These are phyloP conservation scores for Cherax quadricarinatus DNA, from an alignment of 1,140 invertebrate species.

Conservation along the genomic window DNA sequence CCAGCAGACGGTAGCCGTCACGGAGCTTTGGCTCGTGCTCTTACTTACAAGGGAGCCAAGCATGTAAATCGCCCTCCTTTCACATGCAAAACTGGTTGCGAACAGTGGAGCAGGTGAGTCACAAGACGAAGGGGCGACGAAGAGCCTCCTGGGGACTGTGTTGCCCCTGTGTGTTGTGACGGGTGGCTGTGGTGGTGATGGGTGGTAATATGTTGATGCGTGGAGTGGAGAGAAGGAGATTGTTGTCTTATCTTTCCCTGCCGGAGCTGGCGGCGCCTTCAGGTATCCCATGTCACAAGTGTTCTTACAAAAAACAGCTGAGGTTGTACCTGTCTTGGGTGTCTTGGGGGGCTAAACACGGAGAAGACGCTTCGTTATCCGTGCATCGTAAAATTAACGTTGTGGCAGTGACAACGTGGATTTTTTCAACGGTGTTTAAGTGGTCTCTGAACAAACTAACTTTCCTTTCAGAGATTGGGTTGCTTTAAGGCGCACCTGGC, in stretches of 20 bases:
- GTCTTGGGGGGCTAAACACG: too few relatives aligned
- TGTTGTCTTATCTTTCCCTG: neutral
- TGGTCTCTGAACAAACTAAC: too few relatives aligned
- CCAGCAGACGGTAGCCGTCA: neutral
- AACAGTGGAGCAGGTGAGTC: neutral
- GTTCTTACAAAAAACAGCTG: too few relatives aligned
- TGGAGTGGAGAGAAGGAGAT: too few relatives aligned
- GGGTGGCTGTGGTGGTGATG: neutral
- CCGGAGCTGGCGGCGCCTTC: neutral
- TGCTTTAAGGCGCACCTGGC: too few relatives aligned
- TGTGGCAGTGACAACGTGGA: too few relatives aligned
- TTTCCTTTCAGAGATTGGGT: too few relatives aligned
- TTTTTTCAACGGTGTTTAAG: too few relatives aligned
- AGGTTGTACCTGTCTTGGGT: too few relatives aligned
- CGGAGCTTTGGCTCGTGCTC: neutral
- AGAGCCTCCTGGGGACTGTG: neutral
- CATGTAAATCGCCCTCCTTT: neutral
- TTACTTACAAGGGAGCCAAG: neutral
- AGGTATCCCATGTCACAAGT: neutral
- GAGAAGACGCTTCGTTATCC: too few relatives aligned
- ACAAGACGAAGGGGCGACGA: neutral
- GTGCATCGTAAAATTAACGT: too few relatives aligned
- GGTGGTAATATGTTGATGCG: too few relatives aligned
- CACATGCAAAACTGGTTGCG: slow-evolving; percentile 1
- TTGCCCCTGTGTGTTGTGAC: neutral